phyloP scores from a whole-genome alignment of 2,888 invertebrate genomes.

The Pristionchus entomophagus region DNA sequence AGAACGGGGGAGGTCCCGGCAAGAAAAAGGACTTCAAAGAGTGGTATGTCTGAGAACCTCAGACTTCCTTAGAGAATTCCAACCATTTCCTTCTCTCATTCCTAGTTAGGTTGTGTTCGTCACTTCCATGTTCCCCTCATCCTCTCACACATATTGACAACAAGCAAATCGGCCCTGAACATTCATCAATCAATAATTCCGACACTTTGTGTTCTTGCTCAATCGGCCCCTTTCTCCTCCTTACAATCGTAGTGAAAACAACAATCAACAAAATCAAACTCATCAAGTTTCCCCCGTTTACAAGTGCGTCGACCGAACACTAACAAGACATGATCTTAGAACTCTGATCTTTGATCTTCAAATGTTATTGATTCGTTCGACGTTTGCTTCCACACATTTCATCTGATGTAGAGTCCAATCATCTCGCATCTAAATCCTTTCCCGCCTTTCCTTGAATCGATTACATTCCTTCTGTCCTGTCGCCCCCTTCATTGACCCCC shows the following conservation, averaged over 20 bases:
- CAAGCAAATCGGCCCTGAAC: neutral
- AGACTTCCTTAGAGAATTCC: neutral
- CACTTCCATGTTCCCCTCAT: conserved; percentile 2
- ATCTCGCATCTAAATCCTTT: neutral
- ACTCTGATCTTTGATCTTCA: neutral
- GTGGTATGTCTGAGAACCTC: conserved; percentile 68
- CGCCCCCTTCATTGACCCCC: neutral
- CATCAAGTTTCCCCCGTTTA: neutral
- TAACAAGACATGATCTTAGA: neutral
- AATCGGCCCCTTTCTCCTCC: conserved; percentile 2
- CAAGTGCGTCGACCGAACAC: conserved; percentile 37
- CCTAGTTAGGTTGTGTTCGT: conserved; percentile 1
- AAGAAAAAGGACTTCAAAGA: conserved; percentile 74
- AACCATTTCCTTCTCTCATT: neutral
- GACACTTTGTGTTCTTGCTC: neutral
- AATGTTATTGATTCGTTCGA: conserved; percentile 22
- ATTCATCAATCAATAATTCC: conserved; percentile 26
- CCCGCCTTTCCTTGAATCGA: neutral
- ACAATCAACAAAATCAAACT: neutral
- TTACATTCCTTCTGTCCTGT: conserved; percentile 3
- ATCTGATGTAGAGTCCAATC: conserved; percentile 26
- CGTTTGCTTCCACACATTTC: conserved; percentile 37
- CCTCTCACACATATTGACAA: neutral
- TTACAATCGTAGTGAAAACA: conserved; percentile 5
- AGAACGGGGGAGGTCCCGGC: conserved; percentile 43